Base-by-base conservation (phyloP, 2,888 invertebrate genomes). In the Macropis europaea region DNA sequence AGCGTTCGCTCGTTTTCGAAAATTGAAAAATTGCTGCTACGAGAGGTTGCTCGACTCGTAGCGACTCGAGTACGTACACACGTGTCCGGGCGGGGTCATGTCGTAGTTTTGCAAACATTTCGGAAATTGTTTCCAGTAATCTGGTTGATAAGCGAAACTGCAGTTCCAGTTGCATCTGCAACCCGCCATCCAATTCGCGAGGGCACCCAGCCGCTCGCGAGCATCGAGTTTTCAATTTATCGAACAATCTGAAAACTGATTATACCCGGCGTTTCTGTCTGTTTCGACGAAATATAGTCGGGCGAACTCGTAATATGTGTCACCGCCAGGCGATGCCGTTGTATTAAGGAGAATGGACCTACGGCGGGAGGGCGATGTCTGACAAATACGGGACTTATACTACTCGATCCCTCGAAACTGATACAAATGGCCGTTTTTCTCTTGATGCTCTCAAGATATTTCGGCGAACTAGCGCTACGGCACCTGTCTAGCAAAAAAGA, bases 301-400 rank as follows among this genome's bases (percentile, higher is more conserved):
- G 9, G 17, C 5, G 32, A 60, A 66, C 66, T 50, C 66, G 72
- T 66, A 57, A 70, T 59, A 70, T 54, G 54, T 63, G 63, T 73
- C 72, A 57, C 38, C 9, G 15, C 26, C 66, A 56, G 52, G 26
- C 72, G 71, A 73, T 64, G 50, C 32, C 24, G 50, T 59, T 40
- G 64, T 56, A 61, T 72, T 66, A 73, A 72, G 72, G 60, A 64
- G 59, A 56, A 64, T 47, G 32, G 71, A 6, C 28, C 30, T 1
- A 26, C 17, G 19, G 47, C n/a, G 42, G 63, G 26, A 26, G 42
- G 28, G 53, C 59, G 48, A 54, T 56, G 73, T 52, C 73, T 64
- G 73, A 73, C 72, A 72, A 72, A 73, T 64, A 45, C 72, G 53
- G 15, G 43, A 17, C 60, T 64, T 53, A 32, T 64, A 64, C 64